These are phyloP conservation scores for human (Homo sapiens) DNA, from an alignment of 2,113 vertebrate genomes.

Conservation along the genomic window GRCh38 chr3:111301501-111302000, in stretches of 20 bases:
- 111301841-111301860: not conserved
- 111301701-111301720: not conserved
- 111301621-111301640: not conserved
- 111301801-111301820: not conserved
- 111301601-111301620: not conserved
- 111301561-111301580: not conserved
- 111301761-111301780: not conserved
- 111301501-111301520: not conserved
- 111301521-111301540: not conserved
- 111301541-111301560: not conserved
- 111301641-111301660: not conserved
- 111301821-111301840: not conserved
- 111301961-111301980: not conserved
- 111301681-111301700: not conserved
- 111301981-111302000: not conserved
- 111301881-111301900: not conserved
- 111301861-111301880: not conserved
- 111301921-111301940: not conserved
- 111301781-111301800: not conserved
- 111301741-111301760: not conserved
- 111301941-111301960: not conserved
- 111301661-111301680: not conserved
- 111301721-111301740: not conserved
- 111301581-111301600: not conserved
- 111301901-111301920: not conserved